A percentile compares a stretch with the other conserved stretches of the same genome.
Evolutionary conservation across 2,888 invertebrate genomes (phyloP).

Genomic region (Galerucella calmariensis): DNA sequence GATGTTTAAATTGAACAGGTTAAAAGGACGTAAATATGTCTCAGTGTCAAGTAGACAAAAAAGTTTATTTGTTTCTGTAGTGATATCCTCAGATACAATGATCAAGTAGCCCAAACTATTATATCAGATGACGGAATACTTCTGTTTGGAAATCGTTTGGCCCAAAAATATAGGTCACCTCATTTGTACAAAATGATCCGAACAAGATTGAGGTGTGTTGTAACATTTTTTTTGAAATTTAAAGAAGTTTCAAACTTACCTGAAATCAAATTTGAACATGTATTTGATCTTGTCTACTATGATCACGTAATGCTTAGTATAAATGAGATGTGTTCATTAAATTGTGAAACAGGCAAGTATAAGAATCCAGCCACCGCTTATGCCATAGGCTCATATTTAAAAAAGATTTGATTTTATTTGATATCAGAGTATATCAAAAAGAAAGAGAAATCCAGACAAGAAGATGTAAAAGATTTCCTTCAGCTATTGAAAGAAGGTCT

Average conservation of each 20-base stretch:
- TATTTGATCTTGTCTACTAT: constrained; percentile 15
- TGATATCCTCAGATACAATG: constrained; percentile 1
- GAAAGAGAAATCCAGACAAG: constrained; percentile 19
- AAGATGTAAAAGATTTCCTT: constrained; percentile 24
- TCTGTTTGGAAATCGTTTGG: constrained; percentile 11
- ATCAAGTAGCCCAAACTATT: background rate
- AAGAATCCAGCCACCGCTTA: constrained; percentile 15
- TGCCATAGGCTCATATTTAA: background rate
- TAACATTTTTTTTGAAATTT: constrained; percentile 6
- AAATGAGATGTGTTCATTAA: constrained; percentile 21
- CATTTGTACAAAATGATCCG: constrained; percentile 16
- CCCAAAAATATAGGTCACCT: constrained; percentile 17
- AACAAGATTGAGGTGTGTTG: constrained; percentile 13
- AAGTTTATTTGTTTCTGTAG: constrained; percentile 3
- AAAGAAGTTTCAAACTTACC: background rate
- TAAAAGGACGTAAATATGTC: background rate
- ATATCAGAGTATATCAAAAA: constrained; percentile 24
- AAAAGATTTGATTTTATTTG: background rate
- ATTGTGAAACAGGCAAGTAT: constrained; percentile 14
- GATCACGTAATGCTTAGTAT: background rate
- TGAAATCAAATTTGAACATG: constrained; percentile 7
- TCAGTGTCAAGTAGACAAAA: background rate
- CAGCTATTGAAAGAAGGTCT: constrained; percentile 23
- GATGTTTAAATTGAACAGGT: background rate
- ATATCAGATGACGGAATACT: constrained; percentile 7